Evolutionary conservation across 2,797 vertebrate genomes (phyloP), one percentile per base, ranked within the genome.

Genomic region (Chelonia mydas): DNA sequence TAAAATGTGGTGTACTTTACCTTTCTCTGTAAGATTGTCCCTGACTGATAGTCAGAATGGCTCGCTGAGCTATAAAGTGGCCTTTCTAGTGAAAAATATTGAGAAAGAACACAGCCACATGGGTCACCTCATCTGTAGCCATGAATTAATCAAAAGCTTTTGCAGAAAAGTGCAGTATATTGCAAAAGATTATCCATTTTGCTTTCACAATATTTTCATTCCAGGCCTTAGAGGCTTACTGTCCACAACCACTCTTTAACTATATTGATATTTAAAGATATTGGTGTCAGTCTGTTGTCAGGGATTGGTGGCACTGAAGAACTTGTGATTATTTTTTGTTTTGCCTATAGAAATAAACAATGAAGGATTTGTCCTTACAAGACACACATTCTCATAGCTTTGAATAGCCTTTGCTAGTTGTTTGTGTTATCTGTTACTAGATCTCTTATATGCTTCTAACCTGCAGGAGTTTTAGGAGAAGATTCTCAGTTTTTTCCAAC

Each of bases 311-410:
- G 84, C 90, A 90, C 28, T 96, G 95, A 94, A 96, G 82, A 97
- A 87, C 53, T 97, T 96, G 94, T 93, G 57, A 96, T 82, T 82
- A 96, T 95, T 97, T 96, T 97, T 97, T 97, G 68, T 90, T 95
- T 94, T 94, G 92, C 86, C 61, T 93, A 90, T 61, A 68, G 86
- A 93, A 91, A 92, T 85, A 94, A 95, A 84, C 92, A 92, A 27
- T 94, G 89, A 83, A 92, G 37, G 27, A n/a, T 65, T 65, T 65
- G 33, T 65, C 33, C 17, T 65, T 65, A 65, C 33, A n/a, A 65
- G 61, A n/a, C 16, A 65, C 3, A 33, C 16, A 65, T 65, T 65
- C 33, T n/a, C 16, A 68, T 33, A n/a, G 21, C n/a, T 68, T n/a
- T 68, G n/a, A 37, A 37, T 37, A 37, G n/a, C 37, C 5, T 68